Evolutionary conservation across 2,797 vertebrate genomes (phyloP), one percentile per base, ranked within the genome.

Genomic region (Acrocephalus scirpaceus): DNA sequence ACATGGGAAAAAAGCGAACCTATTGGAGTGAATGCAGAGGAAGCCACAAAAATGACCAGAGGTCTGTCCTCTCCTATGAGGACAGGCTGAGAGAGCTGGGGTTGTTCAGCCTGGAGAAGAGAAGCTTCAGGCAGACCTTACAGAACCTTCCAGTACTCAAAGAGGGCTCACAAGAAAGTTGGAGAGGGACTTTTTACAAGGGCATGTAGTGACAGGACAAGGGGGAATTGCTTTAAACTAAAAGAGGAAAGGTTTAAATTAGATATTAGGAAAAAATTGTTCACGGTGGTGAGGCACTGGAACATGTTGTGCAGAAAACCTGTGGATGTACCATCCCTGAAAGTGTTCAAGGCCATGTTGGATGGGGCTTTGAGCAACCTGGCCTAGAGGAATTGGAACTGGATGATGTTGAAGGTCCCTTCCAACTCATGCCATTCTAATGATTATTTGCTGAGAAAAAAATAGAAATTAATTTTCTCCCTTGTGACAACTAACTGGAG

Each of bases 31-130:
- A 76, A 23, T 34, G 10, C 10, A n/a, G 36, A 51, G 22, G 27
- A 62, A 30, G 8, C 5, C 86, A 82, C 16, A 76, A 11, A 42
- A 44, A 44, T 44, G 1, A 25, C 8, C 65, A 70, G 21, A 48
- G 20, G 17, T 2, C 27, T 56, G 64, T 7, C 7, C 4, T 50
- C 32, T 32, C 10, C 34, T 29, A 0, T n/a, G 23, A 57, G 38
- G 4, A 21, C 42, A 64, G 27, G 7, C 20, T n/a, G 50, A 44
- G 64, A 62, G 57, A 34, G 11, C 5, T 69, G 48, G 12, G 4
- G 1, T 13, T 76, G 16, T 21, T 64, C 23, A 76, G 19, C 44
- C 42, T 38, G 23, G 19, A 56, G 26, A 61, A 48, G 34, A 67
- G 34, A 64, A 44, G 11, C 4, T 57, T 15, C 42, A 50, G 50